Evolutionary conservation across 2,888 invertebrate species (phyloP).

Genomic region (Agrilus cyanescens): DNA sequence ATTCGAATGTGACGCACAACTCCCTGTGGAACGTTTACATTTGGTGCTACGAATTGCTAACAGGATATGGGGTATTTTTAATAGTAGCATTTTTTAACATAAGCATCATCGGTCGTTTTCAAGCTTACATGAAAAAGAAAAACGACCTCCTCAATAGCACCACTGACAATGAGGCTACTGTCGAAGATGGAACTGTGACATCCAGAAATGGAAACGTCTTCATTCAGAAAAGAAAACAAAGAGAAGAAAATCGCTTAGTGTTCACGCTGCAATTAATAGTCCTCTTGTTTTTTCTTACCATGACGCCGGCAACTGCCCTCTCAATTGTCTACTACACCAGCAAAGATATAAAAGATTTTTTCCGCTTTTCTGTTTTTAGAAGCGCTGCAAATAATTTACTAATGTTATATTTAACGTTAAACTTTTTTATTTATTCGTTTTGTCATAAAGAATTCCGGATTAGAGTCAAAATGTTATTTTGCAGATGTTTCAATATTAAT

Average conservation of each 20-base stretch:
- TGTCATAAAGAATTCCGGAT: conserved; percentile 18
- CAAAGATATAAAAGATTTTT: no score
- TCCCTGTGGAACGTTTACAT: conserved; percentile 15
- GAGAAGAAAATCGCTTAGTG: conserved; percentile 16
- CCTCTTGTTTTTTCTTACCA: conserved; percentile 16
- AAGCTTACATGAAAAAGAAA: conserved; percentile 13
- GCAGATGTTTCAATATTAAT: neutral
- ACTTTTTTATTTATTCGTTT: conserved; percentile 18
- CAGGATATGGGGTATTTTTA: conserved; percentile 15
- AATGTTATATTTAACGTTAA: conserved; percentile 16
- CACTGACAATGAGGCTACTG: no score
- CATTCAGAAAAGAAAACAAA: conserved; percentile 14
- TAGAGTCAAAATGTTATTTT: conserved; percentile 9
- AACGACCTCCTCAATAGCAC: conserved; percentile 8
- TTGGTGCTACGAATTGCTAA: conserved; percentile 11
- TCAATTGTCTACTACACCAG: conserved; percentile 13
- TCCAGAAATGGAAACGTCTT: conserved; percentile 8
- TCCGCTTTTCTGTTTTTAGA: conserved; percentile 9
- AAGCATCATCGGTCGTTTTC: conserved; percentile 15
- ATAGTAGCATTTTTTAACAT: conserved; percentile 14
- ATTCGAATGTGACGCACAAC: conserved; percentile 12
- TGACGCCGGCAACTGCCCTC: conserved; percentile 16
- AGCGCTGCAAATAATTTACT: conserved; percentile 17
- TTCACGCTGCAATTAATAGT: conserved; percentile 14
- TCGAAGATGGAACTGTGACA: conserved; percentile 1